Evolutionary conservation across 2,113 vertebrate genomes (phyloP), one percentile per base, ranked within the genome.

Genomic region (Acrocephalus arundinaceus): DNA sequence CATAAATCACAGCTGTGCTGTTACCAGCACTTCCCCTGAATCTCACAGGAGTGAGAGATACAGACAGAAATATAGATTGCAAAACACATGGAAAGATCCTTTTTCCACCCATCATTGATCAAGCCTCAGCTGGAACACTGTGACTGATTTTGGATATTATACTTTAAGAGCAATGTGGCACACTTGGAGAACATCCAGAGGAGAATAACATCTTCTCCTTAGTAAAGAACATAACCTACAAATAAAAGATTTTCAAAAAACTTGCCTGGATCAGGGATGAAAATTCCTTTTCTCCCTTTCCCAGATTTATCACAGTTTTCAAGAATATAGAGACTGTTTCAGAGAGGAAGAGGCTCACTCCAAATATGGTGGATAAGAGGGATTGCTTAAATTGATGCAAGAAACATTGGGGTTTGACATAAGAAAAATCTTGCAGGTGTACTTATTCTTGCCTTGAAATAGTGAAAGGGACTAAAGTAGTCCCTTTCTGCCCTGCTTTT

Each of bases 181-280:
- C 84, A 81, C 91, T 92, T 96, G 96, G 95, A 94, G 80, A 95
- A 35, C 45, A 65, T 89, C 94, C 95, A 95, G 80, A 81, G 51
- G 35, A 90, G 82, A 75, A 87, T 84, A 81, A 61, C 74, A 57
- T 68, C 70, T 91, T 91, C 91, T 87, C 27, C 73, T 85, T 59
- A 55, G 68, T 63, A 80, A 76, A 86, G 89, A 93, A 89, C 62
- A 94, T 81, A 89, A 71, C 39, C 46, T 91, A 52, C 52, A 89
- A 93, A 87, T 73, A 79, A 90, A 85, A 54, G 8, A 35, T 10
- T 62, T 67, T 35, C 33, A 18, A 31, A 20, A 61, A 35, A 21
- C n/a, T 49, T 77, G 45, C 71, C 35, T 37, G 86, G 43, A 90
- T 77, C 25, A 63, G 35, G 52, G 62, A 85, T 52, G 39, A 89